Percentiles rank a stretch among this genome's conserved stretches.
Conservation (phyloP, 1,140 invertebrate species). For the Rhopalosiphum maidis region DNA sequence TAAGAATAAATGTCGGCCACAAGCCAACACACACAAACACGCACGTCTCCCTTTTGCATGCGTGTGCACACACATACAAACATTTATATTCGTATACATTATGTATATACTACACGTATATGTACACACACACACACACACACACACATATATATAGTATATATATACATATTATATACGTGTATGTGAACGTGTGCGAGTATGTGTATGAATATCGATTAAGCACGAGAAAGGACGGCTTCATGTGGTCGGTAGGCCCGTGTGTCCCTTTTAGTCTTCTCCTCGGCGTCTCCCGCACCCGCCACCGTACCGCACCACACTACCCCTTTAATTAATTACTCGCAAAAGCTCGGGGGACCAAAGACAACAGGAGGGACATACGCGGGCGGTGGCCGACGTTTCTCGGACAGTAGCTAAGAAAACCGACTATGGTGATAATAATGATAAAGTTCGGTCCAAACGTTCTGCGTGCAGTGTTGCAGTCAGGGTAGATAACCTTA, state of each 20-base stretch:
- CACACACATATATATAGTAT: not conserved
- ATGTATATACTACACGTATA: not conserved
- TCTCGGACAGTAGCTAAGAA: conserved; percentile 52
- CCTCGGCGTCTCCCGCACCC: not conserved
- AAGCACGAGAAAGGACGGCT: not conserved
- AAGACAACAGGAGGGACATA: conserved; percentile 3
- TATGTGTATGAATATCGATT: conserved; percentile 49
- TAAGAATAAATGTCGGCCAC: conserved; percentile 56
- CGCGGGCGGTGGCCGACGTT: not conserved
- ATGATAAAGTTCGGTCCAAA: conserved; percentile 43
- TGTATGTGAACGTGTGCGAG: not conserved
- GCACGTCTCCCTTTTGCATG: conserved; percentile 32
- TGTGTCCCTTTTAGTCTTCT: conserved; percentile 49
- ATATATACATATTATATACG: not conserved
- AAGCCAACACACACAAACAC: conserved; percentile 45
- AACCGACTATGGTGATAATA: conserved; percentile 38
- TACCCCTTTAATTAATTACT: conserved; percentile 55
- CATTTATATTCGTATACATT: not conserved
- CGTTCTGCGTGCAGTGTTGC: not conserved
- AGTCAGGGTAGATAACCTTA: conserved; percentile 27
- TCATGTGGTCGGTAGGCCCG: conserved; percentile 24
- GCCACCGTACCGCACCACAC: not conserved
- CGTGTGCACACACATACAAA: not conserved
- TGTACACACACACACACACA: not conserved
- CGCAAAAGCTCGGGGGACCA: conserved; percentile 23